Evolutionary conservation across 2,113 vertebrate species (phyloP), one percentile per base, ranked within the genome.

Genomic region (Peromyscus californicus): DNA sequence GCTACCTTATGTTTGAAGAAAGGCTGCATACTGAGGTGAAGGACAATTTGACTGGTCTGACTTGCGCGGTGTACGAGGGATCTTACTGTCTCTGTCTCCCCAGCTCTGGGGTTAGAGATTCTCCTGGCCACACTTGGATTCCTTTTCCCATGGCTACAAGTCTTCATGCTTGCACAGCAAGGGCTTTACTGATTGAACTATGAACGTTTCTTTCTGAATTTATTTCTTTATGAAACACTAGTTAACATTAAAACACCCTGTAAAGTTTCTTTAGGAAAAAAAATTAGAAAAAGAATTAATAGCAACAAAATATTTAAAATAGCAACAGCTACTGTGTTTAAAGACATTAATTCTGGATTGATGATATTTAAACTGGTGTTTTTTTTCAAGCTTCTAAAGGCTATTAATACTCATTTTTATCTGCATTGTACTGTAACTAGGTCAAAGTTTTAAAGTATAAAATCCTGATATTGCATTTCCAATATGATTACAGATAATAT

Each of bases 301-400:
- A 78, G 24, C 7, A 89, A 75, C 86, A 54, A 84, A 92, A 51
- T 7, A 96, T 65, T 79, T 79, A 65, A 90, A 79, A n/a, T 67
- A 76, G 22, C 39, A 57, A 83, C 5, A 39, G 5, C 31, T 22
- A 59, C 17, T 26, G 54, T 26, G 11, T 83, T 61, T 83, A 39
- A 83, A 36, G 7, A 61, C 24, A 61, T 39, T 24, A 82, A 82
- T 57, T 57, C 51, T 57, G 51, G 33, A 80, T 6, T 91, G 29
- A 17, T 17, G 88, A 39, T 65, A 69, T 63, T 63, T 78, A 95
- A 93, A 54, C 17, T 93, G 79, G 39, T n/a, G 7, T 86, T 75
- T 91, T 36, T 65, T 91, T 94, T 59, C n/a, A 95, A 16, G 61
- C 33, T 80, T 93, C 78, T n/a, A 88, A 75, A 70, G 48, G 36